Evolutionary conservation across 2,888 invertebrate genomes (phyloP), one percentile per base, ranked within the genome.

Genomic region (Tetragonisca angustula): DNA sequence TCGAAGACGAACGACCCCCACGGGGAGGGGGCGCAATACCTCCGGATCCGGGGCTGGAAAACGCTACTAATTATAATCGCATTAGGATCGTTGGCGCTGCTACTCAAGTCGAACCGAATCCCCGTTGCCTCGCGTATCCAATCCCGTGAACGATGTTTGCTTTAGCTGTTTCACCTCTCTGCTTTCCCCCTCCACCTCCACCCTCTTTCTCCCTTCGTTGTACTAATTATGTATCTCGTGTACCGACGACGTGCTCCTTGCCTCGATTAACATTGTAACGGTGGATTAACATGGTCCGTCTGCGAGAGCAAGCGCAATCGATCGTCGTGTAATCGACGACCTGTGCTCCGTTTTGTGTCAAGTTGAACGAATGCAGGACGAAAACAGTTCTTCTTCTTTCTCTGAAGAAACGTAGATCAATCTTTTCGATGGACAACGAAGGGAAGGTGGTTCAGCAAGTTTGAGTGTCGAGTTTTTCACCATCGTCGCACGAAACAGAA

Each of bases 51-150:
- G 71, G 88, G 76, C 64, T 83, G 84, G 81, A 87, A 88, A 89
- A 89, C 86, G 79, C 62, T 86, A 79, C 87, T 87, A 90, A 90
- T 89, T 89, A 89, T 89, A 89, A 90, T 89, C 90, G 83, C 90
- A 89, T 89, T 88, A 87, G 87, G 84, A 86, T 81, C 75, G 71
- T 59, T 81, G 87, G 78, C 85, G 79, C 79, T 78, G 81, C 69
- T 61, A 80, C 83, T 81, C 69, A 36, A 68, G 69, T 71, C 65
- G 84, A 84, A 79, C 74, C 78, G 76, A 74, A 80, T 85, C 75
- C 76, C 67, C 71, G 64, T 61, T 54, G n/a, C 56, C 36, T 19
- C 32, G 36, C 73, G 70, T 76, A 76, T 65, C 43, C 74, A 74
- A 52, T n/a, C 2, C 67, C 43, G 36, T 49, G 65, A 65, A 59